phyloP scores from a whole-genome alignment of 2,888 invertebrate species.

The Cordilura impudica region DNA sequence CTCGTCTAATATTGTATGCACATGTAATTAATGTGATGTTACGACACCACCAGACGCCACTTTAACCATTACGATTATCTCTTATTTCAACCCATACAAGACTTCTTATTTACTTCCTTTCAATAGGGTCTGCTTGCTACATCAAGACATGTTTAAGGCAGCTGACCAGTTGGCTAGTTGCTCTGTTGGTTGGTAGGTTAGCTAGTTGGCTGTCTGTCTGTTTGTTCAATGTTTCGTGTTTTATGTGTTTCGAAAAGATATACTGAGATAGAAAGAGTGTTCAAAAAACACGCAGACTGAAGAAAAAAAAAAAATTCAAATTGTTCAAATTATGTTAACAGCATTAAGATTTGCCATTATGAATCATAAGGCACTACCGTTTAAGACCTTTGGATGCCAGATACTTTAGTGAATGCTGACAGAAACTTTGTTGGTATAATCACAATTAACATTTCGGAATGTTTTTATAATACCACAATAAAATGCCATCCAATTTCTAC shows the following conservation, averaged over 20 bases:
- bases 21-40: constrained; percentile 66
- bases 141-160: constrained; percentile 12
- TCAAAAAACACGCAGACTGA: not conserved
- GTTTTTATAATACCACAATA: not conserved
- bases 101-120: constrained; percentile 44
- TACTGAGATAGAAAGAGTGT: not conserved
- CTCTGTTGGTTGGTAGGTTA: not conserved
- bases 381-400: not conserved
- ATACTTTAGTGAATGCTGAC: not conserved
- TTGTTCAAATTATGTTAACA: constrained; percentile 39
- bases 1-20: constrained; percentile 53
- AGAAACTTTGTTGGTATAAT: constrained; percentile 16
- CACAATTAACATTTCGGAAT: not conserved
- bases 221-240: not conserved
- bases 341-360: constrained; percentile 9
- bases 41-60: constrained; percentile 64
- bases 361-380: constrained; percentile 20
- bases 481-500: not conserved
- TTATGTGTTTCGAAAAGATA: constrained; percentile 1
- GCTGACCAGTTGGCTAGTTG: constrained; percentile 36
- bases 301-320: constrained; percentile 7
- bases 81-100: constrained; percentile 45
- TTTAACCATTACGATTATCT: constrained; percentile 62
- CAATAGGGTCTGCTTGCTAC: constrained; percentile 16
- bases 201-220: not conserved